Conservation (phyloP, 2,113 vertebrate species). For the Ploceus nigricollis region DNA sequence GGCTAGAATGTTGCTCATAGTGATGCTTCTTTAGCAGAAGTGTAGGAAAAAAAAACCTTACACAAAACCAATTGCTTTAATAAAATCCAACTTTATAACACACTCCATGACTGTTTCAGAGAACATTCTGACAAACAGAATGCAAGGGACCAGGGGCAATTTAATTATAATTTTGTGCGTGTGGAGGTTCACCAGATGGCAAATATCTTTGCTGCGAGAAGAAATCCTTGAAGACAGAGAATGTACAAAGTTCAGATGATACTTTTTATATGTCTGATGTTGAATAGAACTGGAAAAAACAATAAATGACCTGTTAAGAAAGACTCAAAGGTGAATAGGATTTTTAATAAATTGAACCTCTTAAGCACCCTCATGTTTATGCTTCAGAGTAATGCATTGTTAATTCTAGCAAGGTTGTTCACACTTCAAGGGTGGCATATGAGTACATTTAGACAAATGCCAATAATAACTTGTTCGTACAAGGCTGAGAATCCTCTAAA, state of each 20-base stretch:
- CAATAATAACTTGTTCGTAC: neutral
- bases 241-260: neutral
- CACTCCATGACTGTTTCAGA: neutral
- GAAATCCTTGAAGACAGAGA: neutral
- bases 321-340: neutral
- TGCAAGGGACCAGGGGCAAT: constrained; percentile 43
- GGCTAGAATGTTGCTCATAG: neutral
- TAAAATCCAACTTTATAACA: constrained; percentile 13
- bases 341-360: neutral
- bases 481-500: constrained; percentile 21
- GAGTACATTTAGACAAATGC: neutral
- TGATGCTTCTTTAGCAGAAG: neutral
- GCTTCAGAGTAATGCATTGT: neutral
- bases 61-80: constrained; percentile 5
- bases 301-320: neutral
- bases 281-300: neutral
- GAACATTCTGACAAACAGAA: constrained; percentile 55
- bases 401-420: neutral
- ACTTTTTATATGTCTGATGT: neutral
- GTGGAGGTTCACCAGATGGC: constrained; percentile 49
- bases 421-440: neutral
- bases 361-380: neutral
- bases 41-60: neutral
- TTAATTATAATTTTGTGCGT: constrained; percentile 47
- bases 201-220: constrained; percentile 37